Conservation (phyloP, 2,113 vertebrate genomes). For the Gallinago media region DNA sequence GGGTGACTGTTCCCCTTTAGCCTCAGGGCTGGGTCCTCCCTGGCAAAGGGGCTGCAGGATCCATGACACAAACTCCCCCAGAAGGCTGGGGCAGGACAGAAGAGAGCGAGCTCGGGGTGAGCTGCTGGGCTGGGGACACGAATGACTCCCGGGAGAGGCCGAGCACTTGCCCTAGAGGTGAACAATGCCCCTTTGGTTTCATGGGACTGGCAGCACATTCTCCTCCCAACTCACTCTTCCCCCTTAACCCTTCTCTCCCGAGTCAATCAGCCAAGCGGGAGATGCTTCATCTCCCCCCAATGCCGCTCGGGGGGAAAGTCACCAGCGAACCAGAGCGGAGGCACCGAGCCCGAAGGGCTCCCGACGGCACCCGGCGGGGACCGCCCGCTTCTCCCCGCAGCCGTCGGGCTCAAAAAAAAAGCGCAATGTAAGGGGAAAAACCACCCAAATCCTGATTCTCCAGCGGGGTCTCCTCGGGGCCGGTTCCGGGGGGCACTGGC, state of each 20-base stretch:
- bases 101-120: not conserved
- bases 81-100: not conserved
- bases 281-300: not conserved
- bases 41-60: not conserved
- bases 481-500: not conserved
- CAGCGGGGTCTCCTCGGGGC: not conserved
- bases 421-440: no score
- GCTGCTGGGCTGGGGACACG: not conserved
- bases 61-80: not conserved
- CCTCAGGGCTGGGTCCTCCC: not conserved
- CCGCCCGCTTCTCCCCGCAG: not conserved
- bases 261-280: not conserved
- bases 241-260: not conserved
- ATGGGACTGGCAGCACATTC: slow-evolving; percentile 3
- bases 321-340: not conserved
- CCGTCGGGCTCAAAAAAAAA: not conserved
- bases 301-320: not conserved
- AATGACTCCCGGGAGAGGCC: not conserved
- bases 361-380: not conserved
- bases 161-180: slow-evolving; percentile 9
- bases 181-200: slow-evolving; percentile 54
- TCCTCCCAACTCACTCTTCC: not conserved
- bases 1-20: not conserved
- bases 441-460: no score
- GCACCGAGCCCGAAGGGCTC: not conserved